Evolutionary conservation across 2,113 vertebrate species (phyloP), one percentile per base, ranked within the genome.

Genomic region (Gymnogyps californianus): DNA sequence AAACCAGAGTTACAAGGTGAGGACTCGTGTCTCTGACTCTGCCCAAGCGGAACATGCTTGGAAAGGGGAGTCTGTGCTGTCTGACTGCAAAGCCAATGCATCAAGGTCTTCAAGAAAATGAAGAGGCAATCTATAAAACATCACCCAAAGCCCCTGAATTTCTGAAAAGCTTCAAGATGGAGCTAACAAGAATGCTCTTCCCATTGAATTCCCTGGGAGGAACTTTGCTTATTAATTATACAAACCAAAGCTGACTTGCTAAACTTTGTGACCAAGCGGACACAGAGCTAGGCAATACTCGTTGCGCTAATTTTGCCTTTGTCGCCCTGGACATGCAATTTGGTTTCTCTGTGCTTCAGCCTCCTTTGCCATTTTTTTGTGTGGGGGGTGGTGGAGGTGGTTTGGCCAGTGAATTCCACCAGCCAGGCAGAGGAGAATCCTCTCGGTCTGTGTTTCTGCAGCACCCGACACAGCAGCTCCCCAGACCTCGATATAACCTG

Each of bases 401-500:
- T 92, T 36, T 67, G 75, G 58, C 21, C 1, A 0, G 5, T n/a
- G 34, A 80, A 77, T 47, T 61, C 52, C 57, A 34, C n/a, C 2
- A 5, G 52, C 11, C 49, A 80, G 36, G n/a, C 1, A 4, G 15
- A 79, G 47, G 7, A 42, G 44, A 40, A 77, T 24, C 52, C 21
- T 91, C 66, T 28, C 0, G 0, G 42, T 40, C 32, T 0, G 0
- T 52, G 19, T 34, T 74, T 62, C 46, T 88, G 46, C 67, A 83
- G 77, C 61, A 87, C 34, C 29, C 22, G 31, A 19, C 61, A 58
- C 40, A 64, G 65, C 44, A 89, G n/a, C 38, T 64, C 28, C 20
- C 26, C 70, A 69, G 21, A 72, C 28, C 83, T 4, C 1, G 2
- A 31, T 5, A 14, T 5, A 49, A 28, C 58, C 58, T 3, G 0